A percentile compares a stretch with the other conserved stretches of the same genome.
These are phyloP conservation scores for Lasioglossum zephyrum DNA, from an alignment of 2,888 invertebrate genomes.

Conservation along the genomic window DNA sequence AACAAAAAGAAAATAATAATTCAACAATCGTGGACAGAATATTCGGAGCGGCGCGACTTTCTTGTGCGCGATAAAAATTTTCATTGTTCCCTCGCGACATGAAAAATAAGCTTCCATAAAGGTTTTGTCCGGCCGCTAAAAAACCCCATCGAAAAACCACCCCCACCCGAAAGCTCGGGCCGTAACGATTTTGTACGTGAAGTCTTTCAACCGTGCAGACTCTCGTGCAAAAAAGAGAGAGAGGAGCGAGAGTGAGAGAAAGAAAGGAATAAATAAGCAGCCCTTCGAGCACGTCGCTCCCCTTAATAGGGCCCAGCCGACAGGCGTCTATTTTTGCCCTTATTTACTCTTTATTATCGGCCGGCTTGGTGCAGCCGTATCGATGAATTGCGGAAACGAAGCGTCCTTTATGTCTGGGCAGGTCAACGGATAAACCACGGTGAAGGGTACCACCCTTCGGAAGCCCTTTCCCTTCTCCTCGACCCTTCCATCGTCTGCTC, in stretches of 20 bases:
- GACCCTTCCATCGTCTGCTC: background rate
- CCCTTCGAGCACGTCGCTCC: conserved; percentile 7
- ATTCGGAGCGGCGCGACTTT: background rate
- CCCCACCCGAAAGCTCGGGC: background rate
- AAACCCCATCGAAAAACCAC: background rate
- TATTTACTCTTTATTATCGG: conserved; percentile 57
- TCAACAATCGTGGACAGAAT: background rate
- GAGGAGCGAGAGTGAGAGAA: background rate
- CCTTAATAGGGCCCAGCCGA: background rate
- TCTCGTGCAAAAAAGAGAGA: background rate
- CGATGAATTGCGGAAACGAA: conserved; percentile 51
- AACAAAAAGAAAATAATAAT: background rate
- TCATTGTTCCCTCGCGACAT: background rate
- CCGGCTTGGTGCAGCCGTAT: conserved; percentile 42
- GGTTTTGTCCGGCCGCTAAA: background rate
- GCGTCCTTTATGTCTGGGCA: conserved; percentile 51
- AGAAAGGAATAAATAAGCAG: conserved; percentile 2
- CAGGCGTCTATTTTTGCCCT: conserved; percentile 33
- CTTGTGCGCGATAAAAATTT: background rate
- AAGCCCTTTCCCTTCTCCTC: too few species aligned
- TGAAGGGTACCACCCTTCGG: conserved; percentile 6
- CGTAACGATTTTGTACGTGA: conserved; percentile 14
- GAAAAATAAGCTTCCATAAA: background rate
- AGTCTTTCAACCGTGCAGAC: background rate
- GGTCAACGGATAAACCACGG: conserved; percentile 11